These are phyloP conservation scores for Cygnus atratus DNA, from an alignment of 2,113 vertebrate species.

Conservation along the genomic window DNA sequence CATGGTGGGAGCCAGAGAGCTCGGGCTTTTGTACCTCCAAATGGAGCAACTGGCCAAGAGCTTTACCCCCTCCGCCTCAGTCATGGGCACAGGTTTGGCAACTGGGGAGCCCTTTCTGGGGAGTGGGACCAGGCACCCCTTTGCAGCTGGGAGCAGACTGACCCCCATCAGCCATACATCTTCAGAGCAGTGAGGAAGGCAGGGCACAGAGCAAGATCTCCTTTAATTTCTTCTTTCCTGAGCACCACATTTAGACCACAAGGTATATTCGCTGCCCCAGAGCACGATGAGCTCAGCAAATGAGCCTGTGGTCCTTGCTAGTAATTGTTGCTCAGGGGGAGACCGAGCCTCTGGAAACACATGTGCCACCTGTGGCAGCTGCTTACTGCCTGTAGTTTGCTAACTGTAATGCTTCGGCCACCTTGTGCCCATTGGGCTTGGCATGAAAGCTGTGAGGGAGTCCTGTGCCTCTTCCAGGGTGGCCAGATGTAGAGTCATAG, in stretches of 20 bases:
- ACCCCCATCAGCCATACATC: neutral
- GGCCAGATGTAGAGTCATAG: neutral
- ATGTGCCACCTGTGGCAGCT: neutral
- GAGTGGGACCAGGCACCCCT: neutral
- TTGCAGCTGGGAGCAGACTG: neutral
- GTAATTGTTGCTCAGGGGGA: neutral
- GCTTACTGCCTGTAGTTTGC: neutral
- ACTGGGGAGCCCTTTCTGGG: too few species aligned
- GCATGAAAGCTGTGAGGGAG: neutral
- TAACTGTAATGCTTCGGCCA: neutral
- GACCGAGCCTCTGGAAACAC: neutral
- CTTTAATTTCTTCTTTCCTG: neutral
- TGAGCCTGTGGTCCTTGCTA: neutral
- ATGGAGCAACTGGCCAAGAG: neutral
- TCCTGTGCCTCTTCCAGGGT: neutral
- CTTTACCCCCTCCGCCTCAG: neutral
- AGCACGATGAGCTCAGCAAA: neutral
- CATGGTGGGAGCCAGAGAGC: neutral
- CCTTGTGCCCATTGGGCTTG: fast-evolving
- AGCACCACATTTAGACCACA: neutral
- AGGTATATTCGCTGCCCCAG: neutral
- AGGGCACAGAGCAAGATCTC: neutral
- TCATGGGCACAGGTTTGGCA: neutral
- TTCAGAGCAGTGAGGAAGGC: neutral
- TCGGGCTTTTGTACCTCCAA: neutral